Evolutionary conservation across 1,140 invertebrate species (phyloP).

Genomic region (Chironomus tepperi): DNA sequence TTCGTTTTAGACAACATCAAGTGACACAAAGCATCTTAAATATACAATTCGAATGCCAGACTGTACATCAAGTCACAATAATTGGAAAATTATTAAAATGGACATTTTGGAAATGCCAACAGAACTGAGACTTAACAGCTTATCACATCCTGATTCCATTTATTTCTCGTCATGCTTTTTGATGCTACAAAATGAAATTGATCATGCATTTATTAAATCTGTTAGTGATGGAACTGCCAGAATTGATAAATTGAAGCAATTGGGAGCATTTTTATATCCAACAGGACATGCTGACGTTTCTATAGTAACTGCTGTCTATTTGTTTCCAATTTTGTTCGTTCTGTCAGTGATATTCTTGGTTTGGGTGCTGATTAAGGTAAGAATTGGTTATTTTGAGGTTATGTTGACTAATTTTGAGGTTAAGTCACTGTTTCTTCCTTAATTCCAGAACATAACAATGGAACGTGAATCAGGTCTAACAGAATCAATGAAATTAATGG

Average conservation of each 20-base stretch:
- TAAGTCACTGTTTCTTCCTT: too few relatives aligned
- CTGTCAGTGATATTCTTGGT: not conserved
- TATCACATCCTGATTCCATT: not conserved
- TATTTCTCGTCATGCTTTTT: not conserved
- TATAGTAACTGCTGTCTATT: not conserved
- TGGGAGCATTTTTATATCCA: not conserved
- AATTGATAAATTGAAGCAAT: not conserved
- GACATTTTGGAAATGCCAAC: not conserved
- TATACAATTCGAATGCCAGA: not conserved
- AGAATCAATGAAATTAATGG: constrained; percentile 79
- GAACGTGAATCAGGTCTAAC: constrained; percentile 51
- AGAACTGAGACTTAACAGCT: not conserved
- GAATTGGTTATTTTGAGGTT: not conserved
- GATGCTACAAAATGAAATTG: not conserved
- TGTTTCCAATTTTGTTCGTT: not conserved
- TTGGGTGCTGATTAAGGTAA: not conserved
- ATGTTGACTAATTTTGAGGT: too few relatives aligned
- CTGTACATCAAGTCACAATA: not conserved
- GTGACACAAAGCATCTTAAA: not conserved
- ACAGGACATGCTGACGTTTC: not conserved
- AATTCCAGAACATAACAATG: constrained; percentile 40
- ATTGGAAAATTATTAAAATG: not conserved
- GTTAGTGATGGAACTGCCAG: not conserved
- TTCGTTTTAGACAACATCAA: not conserved
- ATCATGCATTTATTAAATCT: not conserved